Evolutionary conservation across 2,113 vertebrate species (phyloP).

Genomic region (Chaetodon auriga): DNA sequence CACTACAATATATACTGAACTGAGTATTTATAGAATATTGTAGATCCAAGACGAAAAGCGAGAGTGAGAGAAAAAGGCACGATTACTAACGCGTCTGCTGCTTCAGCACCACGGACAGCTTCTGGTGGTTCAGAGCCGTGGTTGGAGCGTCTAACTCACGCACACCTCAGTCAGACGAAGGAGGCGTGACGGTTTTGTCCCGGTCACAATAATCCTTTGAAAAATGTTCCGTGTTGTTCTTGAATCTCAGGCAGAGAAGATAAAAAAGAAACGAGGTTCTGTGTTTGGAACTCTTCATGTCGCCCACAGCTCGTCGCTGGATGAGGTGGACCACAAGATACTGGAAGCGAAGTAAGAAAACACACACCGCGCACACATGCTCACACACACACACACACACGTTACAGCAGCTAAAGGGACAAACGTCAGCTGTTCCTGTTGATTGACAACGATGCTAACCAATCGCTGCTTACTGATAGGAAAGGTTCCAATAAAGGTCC

Average conservation of each 20-base stretch:
- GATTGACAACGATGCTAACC: background rate
- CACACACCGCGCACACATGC: background rate
- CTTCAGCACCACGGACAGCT: no score
- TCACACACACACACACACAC: background rate
- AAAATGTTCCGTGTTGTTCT: background rate
- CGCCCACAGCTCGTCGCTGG: slow-evolving; percentile 97
- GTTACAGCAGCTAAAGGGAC: background rate
- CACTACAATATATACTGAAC: no score
- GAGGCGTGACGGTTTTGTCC: background rate
- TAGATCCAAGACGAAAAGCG: no score
- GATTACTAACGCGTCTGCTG: no score
- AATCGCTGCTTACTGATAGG: background rate
- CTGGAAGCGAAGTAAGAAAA: slow-evolving; percentile 96
- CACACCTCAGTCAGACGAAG: no score
- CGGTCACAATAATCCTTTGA: background rate
- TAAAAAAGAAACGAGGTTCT: slow-evolving; percentile 97
- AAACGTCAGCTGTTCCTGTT: background rate
- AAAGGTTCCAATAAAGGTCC: background rate
- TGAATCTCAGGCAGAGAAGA: slow-evolving; percentile 93
- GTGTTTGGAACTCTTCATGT: slow-evolving; percentile 98
- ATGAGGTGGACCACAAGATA: slow-evolving; percentile 99
- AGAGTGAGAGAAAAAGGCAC: no score
- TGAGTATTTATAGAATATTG: no score
- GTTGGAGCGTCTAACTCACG: no score
- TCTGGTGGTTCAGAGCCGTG: no score